These are phyloP conservation scores for Conus canariensis DNA, from an alignment of 2,888 invertebrate species.

Conservation along the genomic window DNA sequence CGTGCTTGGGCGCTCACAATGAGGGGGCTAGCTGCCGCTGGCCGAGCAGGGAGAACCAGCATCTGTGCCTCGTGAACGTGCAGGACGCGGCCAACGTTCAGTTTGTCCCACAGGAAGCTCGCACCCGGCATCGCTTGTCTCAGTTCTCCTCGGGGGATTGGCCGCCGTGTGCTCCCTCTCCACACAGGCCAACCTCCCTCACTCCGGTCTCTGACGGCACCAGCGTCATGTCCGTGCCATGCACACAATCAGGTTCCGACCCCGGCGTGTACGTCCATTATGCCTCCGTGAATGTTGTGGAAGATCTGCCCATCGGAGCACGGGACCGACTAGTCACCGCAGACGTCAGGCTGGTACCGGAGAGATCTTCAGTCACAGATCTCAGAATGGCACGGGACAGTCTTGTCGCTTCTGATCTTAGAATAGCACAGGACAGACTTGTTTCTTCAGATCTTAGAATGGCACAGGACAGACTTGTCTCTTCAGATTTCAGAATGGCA, in stretches of 20 bases:
- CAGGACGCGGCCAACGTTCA: slow-evolving; percentile 66
- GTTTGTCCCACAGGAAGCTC: slow-evolving; percentile 64
- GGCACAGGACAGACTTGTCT: not conserved
- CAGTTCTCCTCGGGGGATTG: slow-evolving; percentile 77
- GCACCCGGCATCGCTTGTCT: slow-evolving; percentile 68
- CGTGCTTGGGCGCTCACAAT: not conserved
- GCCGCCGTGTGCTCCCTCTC: slow-evolving; percentile 22
- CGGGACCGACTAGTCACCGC: not conserved
- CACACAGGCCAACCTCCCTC: slow-evolving; percentile 43
- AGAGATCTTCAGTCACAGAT: not conserved
- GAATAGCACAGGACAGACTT: not conserved
- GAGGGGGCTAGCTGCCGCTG: slow-evolving; percentile 67
- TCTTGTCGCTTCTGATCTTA: not conserved
- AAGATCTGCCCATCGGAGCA: not conserved
- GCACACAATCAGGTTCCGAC: not conserved
- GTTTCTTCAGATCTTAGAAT: not conserved
- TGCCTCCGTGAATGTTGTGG: not conserved
- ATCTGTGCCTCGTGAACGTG: slow-evolving; percentile 60
- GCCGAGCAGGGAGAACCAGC: slow-evolving; percentile 28
- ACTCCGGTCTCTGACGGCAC: not conserved
- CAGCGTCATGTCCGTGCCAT: not conserved
- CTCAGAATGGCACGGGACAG: not conserved
- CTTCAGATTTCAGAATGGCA: not conserved
- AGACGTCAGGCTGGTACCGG: not conserved
- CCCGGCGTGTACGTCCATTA: not conserved